These are phyloP conservation scores for Paguma larvata DNA, from an alignment of 2,797 vertebrate genomes.

Conservation along the genomic window DNA sequence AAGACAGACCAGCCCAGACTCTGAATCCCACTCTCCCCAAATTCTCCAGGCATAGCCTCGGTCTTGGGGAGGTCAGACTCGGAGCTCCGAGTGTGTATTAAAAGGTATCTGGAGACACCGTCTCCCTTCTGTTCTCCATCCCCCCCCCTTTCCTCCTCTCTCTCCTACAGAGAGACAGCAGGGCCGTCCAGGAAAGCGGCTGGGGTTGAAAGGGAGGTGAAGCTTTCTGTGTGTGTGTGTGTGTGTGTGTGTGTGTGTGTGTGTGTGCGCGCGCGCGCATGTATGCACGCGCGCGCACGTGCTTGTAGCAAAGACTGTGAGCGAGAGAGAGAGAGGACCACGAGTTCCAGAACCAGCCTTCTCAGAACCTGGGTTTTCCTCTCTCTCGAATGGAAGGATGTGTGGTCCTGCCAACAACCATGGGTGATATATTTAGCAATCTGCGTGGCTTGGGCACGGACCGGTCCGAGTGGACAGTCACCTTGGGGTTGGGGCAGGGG, in stretches of 20 bases:
- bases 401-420: neutral
- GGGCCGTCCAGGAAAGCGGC: neutral
- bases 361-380: neutral
- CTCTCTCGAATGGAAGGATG: neutral
- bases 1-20: neutral
- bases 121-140: neutral
- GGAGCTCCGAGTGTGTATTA: neutral
- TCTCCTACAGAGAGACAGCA: neutral
- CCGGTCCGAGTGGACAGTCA: neutral
- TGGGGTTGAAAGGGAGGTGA: neutral
- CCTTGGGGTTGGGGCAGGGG: neutral
- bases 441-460: fast-evolving
- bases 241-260: neutral
- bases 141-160: neutral
- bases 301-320: neutral
- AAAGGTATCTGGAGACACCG: neutral
- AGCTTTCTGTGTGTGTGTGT: neutral
- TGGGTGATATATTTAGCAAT: neutral
- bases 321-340: neutral
- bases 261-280: neutral
- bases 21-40: neutral
- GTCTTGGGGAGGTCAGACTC: neutral
- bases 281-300: too few relatives aligned
- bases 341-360: neutral
- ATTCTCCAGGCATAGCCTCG: neutral